Evolutionary conservation across 1,140 invertebrate species (phyloP).

Genomic region (Ceratina japonica): DNA sequence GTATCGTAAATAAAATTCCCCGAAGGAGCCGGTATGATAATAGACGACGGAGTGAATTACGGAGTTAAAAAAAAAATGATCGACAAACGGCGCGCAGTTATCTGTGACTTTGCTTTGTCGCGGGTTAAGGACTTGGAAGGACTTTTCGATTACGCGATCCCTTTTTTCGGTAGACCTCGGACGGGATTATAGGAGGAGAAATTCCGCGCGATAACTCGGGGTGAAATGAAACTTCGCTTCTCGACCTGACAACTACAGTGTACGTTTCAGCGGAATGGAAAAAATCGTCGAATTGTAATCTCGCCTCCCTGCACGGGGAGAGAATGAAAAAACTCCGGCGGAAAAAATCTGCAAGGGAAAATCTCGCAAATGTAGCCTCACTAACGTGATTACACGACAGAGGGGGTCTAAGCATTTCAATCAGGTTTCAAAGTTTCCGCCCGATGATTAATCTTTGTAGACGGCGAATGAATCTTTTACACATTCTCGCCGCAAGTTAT

Average conservation of each 20-base stretch:
- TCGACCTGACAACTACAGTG: not conserved
- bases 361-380: not conserved
- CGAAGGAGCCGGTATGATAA: slow-evolving; percentile 28
- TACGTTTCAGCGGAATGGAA: not conserved
- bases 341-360: not conserved
- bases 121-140: not conserved
- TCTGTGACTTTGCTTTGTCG: not conserved
- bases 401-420: not conserved
- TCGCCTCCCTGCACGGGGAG: not conserved
- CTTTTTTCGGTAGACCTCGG: not conserved
- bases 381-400: not conserved
- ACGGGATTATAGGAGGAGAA: not conserved
- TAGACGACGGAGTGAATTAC: slow-evolving; percentile 24
- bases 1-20: slow-evolving; percentile 34
- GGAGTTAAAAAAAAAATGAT: slow-evolving; percentile 26
- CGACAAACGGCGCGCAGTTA: not conserved
- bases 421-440: no score
- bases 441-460: no score
- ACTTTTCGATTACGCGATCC: slow-evolving; percentile 1
- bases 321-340: not conserved
- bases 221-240: not conserved
- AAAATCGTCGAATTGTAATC: slow-evolving; percentile 13
- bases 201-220: not conserved
- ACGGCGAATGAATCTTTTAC: no score
- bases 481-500: no score